Conservation (phyloP, 2,888 invertebrate genomes). For the Cephus pygmeus region DNA sequence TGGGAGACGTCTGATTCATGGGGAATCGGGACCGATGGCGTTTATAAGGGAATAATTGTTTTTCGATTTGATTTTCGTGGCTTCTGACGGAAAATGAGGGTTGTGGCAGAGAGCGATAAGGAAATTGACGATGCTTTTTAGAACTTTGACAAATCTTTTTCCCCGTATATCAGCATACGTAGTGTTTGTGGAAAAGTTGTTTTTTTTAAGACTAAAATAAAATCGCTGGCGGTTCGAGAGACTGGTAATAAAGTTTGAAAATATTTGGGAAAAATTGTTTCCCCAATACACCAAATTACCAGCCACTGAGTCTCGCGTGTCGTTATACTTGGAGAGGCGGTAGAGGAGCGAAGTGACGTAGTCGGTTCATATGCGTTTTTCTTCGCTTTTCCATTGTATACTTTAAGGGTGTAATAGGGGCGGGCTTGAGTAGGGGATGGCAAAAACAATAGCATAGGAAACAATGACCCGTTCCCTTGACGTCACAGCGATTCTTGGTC, state of each 20-base stretch:
- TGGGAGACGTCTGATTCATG: background rate
- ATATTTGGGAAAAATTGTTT: too few species aligned
- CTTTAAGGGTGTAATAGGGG: slow-evolving; percentile 11
- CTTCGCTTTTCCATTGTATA: slow-evolving; percentile 24
- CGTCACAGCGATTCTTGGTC: slow-evolving; percentile 30
- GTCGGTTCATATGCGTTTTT: slow-evolving; percentile 40
- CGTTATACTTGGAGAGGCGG: background rate
- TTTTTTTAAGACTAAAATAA: background rate
- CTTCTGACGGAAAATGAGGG: background rate
- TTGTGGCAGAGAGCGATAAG: background rate
- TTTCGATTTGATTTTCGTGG: slow-evolving; percentile 21
- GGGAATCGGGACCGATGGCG: slow-evolving; percentile 19
- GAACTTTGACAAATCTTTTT: background rate
- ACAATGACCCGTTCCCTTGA: slow-evolving; percentile 33
- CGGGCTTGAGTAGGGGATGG: slow-evolving; percentile 15
- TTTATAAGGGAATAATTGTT: slow-evolving; percentile 35
- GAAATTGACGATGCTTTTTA: background rate
- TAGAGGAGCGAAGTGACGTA: background rate
- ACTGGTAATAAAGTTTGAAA: background rate
- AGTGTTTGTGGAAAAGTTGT: background rate
- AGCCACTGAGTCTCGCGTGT: background rate
- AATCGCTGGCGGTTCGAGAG: background rate
- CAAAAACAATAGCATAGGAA: slow-evolving; percentile 39
- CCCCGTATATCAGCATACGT: background rate
- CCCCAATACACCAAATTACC: background rate